Evolutionary conservation across 2,888 invertebrate species (phyloP), one percentile per base, ranked within the genome.

Genomic region (Pegoplata infirma): DNA sequence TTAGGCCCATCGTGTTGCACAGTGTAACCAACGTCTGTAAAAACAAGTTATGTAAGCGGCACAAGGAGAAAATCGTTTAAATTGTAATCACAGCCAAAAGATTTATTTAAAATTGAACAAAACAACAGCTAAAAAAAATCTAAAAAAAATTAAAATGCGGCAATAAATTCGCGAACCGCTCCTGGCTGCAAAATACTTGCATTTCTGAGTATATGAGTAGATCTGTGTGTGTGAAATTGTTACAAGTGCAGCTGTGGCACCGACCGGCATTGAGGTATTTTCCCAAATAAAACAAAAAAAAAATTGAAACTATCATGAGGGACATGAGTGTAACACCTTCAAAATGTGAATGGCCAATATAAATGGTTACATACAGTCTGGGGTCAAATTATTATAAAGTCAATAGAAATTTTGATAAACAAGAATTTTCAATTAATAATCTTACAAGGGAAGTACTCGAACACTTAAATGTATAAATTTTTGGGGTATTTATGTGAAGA

Each of bases 51-150:
- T 76, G 71, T 79, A 79, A 79, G 67, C 75, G 71, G 61, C 56
- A 72, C 79, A 79, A 76, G 71, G 75, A 79, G 79, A 76, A 79
- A 79, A 79, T 71, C 75, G 75, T 71, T 78, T 75, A 71, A 79
- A 79, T 51, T 44, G 71, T 63, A 72, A 79, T 79, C 76, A 56
- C 58, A 72, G 56, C 71, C 61, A 63, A 67, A 66, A 76, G 67
- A 76, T 76, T 76, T 75, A 79, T 79, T 75, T 72, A 36, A 63
- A 75, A 66, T 71, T 66, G 59, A 69, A 66, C 21, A n/a, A 40
- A 72, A 51, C 51, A 51, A 53, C 21, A 55, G 10, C 12, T 40
- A 16, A 21, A 53, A 58, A 55, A 36, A 17, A 5, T 12, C 21
- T 61, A 53, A 58, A 55, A 36, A 17, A 5, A 7, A 12, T 61